Evolutionary conservation across 2,888 invertebrate genomes (phyloP).

Genomic region (Lasioglossum zephyrum): DNA sequence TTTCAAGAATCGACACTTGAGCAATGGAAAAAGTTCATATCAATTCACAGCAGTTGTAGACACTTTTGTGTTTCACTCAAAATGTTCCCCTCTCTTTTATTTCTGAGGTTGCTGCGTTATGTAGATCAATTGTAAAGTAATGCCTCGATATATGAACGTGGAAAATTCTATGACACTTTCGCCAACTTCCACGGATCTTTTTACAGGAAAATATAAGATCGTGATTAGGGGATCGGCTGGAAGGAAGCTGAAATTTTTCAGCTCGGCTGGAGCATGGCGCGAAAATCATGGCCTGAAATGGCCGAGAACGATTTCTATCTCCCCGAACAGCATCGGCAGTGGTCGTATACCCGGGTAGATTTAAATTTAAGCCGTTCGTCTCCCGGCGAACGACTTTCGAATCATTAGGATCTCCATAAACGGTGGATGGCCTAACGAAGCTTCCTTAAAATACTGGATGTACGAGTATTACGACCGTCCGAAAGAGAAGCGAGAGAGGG

Average conservation of each 20-base stretch:
- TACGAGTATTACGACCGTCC: conserved; percentile 58
- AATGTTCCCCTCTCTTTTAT: not conserved
- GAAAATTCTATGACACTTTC: too few species aligned
- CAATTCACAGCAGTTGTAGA: not conserved
- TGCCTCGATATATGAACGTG: not conserved
- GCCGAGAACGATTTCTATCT: conserved; percentile 20
- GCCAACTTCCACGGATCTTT: not conserved
- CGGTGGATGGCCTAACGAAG: conserved; percentile 71
- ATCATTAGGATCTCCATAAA: conserved; percentile 73
- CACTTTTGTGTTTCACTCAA: not conserved
- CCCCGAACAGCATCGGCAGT: conserved; percentile 1
- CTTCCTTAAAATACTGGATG: conserved; percentile 72
- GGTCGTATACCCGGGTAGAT: conserved; percentile 47
- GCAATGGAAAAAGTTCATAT: not conserved
- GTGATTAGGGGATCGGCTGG: not conserved
- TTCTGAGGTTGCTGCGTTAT: too few species aligned
- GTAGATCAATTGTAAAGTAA: not conserved
- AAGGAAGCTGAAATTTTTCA: conserved; percentile 7
- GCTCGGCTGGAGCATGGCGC: not conserved
- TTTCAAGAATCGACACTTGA: not conserved
- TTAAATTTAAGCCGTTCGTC: conserved; percentile 69
- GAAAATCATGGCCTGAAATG: conserved; percentile 24
- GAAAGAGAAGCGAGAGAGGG: not conserved
- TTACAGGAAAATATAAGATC: not conserved
- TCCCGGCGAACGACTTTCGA: conserved; percentile 62